phyloP scores from a whole-genome alignment of 53 echinoderm and acorn worm species.

The Astropecten irregularis region DNA sequence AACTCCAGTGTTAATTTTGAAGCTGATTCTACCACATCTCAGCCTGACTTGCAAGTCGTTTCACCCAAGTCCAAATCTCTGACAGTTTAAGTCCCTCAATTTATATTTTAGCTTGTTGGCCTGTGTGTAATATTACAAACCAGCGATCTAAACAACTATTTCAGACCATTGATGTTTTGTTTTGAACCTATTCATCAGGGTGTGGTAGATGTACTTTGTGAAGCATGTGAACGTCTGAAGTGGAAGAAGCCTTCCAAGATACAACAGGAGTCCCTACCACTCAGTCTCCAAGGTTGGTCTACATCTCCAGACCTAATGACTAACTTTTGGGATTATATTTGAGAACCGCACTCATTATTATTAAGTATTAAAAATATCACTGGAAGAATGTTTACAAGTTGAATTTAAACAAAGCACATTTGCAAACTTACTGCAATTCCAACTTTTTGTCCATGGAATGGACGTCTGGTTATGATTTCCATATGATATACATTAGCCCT shows the following conservation, averaged over 20 bases:
- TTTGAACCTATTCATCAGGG: no score
- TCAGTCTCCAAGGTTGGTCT: constrained; percentile 89
- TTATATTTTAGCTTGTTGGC: not conserved
- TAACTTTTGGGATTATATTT: no score
- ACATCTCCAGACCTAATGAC: no score
- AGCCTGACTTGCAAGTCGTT: not conserved
- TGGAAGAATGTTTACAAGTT: no score
- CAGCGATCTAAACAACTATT: not conserved
- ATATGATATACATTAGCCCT: no score
- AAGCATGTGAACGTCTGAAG: constrained; percentile 89
- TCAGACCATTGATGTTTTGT: not conserved
- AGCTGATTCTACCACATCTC: not conserved
- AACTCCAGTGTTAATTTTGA: no score
- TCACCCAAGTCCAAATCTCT: not conserved
- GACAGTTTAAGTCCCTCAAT: not conserved
- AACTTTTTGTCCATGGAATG: no score
- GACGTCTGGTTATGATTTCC: no score
- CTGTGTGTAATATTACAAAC: not conserved
- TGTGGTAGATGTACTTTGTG: constrained; percentile 91
- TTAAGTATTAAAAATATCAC: no score
- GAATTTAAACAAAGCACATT: no score
- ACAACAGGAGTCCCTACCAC: constrained; percentile 85
- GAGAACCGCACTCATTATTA: no score
- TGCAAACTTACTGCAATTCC: no score
- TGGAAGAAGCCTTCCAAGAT: constrained; percentile 96